Evolutionary conservation across 2,797 vertebrate genomes (phyloP).

Genomic region (Myotis findleyi): DNA sequence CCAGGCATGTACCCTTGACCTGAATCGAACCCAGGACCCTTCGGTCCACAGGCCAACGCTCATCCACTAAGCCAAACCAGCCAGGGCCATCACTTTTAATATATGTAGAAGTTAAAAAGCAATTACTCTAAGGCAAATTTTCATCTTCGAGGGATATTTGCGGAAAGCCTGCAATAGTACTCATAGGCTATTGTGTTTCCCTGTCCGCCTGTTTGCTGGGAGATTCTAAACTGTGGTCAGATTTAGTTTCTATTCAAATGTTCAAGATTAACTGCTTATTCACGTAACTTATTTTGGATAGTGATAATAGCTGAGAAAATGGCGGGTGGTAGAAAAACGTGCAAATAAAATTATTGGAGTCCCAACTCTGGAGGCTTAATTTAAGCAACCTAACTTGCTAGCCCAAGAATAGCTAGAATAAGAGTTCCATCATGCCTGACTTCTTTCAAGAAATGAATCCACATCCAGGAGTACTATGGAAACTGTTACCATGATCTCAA

Average conservation of each 20-base stretch:
- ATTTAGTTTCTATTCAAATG: slow-evolving; percentile 64
- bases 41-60: too few species aligned
- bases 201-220: slow-evolving; percentile 45
- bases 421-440: slow-evolving; percentile 12
- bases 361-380: slow-evolving; percentile 61
- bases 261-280: slow-evolving; percentile 58
- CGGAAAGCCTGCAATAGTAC: neutral
- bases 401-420: neutral
- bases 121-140: slow-evolving; percentile 31
- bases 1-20: too few species aligned
- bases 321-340: neutral
- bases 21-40: too few species aligned
- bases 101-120: slow-evolving; percentile 55
- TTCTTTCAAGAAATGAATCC: slow-evolving; percentile 78
- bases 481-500: slow-evolving; percentile 80
- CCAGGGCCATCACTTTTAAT: slow-evolving; percentile 33
- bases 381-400: slow-evolving; percentile 36
- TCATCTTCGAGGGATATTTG: slow-evolving; percentile 61
- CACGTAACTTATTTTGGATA: slow-evolving; percentile 79
- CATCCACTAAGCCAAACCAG: too few species aligned
- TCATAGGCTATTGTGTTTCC: slow-evolving; percentile 44
- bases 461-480: slow-evolving; percentile 75
- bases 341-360: slow-evolving; percentile 55
- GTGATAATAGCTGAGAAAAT: slow-evolving; percentile 45
- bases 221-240: slow-evolving; percentile 53